Percentiles rank a stretch among this genome's conserved stretches.
These are phyloP conservation scores for Jaculus jaculus DNA, from an alignment of 2,113 vertebrate genomes.

Conservation along the genomic window DNA sequence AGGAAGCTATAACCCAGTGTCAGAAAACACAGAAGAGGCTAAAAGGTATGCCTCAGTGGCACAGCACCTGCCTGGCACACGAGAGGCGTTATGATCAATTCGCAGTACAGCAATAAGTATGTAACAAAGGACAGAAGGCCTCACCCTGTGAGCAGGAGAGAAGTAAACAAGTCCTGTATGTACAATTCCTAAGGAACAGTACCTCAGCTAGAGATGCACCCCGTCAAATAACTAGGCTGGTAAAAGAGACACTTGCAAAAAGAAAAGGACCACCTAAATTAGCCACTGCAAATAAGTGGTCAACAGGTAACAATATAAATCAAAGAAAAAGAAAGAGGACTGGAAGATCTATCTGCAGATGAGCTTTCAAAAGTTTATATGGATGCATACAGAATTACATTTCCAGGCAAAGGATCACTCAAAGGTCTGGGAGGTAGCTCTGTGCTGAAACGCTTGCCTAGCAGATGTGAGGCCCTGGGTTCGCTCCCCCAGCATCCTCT, in stretches of 20 bases:
- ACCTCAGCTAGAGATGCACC: rapidly evolving
- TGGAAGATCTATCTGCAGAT: background rate
- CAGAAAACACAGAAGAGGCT: background rate
- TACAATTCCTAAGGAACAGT: too few species aligned
- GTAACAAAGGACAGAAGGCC: background rate
- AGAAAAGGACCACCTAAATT: background rate
- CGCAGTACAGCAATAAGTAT: background rate
- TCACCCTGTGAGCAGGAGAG: background rate
- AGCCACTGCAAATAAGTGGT: background rate
- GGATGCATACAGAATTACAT: background rate
- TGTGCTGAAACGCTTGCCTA: background rate
- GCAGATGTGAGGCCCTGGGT: background rate
- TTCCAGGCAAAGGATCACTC: background rate
- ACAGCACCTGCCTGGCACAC: background rate
- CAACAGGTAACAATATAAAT: background rate
- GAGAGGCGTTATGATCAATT: background rate
- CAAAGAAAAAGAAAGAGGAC: background rate
- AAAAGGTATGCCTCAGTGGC: background rate
- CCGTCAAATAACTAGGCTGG: too few species aligned
- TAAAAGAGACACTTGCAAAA: background rate
- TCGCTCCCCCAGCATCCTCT: background rate
- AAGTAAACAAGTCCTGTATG: background rate
- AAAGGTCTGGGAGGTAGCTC: background rate
- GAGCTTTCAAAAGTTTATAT: too few species aligned
- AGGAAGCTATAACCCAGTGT: background rate